phyloP scores from a whole-genome alignment of 1,140 invertebrate species.

The Amyelois transitella region DNA sequence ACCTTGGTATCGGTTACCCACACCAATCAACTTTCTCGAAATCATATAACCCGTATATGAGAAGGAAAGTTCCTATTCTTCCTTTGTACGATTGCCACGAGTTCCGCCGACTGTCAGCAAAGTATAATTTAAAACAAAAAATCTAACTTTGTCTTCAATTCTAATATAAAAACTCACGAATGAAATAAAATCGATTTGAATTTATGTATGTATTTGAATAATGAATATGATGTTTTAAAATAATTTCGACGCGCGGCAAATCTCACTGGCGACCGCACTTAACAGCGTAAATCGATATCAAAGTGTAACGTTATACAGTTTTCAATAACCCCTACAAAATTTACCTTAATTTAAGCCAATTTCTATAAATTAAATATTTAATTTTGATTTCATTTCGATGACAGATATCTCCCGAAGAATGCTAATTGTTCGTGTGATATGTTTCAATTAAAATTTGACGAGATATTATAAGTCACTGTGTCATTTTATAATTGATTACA shows the following conservation, averaged over 20 bases:
- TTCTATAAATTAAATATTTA: constrained; percentile 46
- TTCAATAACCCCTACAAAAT: constrained; percentile 39
- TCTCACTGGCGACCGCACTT: constrained; percentile 9
- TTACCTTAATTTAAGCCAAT: constrained; percentile 57
- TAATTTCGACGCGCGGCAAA: neutral
- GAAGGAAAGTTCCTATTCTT: constrained; percentile 34
- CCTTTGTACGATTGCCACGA: constrained; percentile 14
- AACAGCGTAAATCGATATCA: constrained; percentile 24
- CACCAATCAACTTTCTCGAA: constrained; percentile 30
- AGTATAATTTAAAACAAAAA: neutral
- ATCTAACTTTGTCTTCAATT: too few relatives aligned
- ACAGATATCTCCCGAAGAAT: constrained; percentile 27
- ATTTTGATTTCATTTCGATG: constrained; percentile 39
- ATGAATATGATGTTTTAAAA: too few relatives aligned
- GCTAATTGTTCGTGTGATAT: constrained; percentile 19
- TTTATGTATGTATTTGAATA: neutral
- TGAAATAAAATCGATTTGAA: neutral
- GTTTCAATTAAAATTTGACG: constrained; percentile 19
- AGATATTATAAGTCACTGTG: constrained; percentile 6
- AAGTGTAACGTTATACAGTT: constrained; percentile 30
- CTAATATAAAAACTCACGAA: neutral
- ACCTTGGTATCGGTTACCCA: constrained; percentile 32
- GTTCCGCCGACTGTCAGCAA: neutral
- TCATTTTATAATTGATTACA: neutral
- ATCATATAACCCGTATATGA: constrained; percentile 61